phyloP scores from a whole-genome alignment of 2,113 vertebrate species.

The Cyphomyrus discorhynchus region DNA sequence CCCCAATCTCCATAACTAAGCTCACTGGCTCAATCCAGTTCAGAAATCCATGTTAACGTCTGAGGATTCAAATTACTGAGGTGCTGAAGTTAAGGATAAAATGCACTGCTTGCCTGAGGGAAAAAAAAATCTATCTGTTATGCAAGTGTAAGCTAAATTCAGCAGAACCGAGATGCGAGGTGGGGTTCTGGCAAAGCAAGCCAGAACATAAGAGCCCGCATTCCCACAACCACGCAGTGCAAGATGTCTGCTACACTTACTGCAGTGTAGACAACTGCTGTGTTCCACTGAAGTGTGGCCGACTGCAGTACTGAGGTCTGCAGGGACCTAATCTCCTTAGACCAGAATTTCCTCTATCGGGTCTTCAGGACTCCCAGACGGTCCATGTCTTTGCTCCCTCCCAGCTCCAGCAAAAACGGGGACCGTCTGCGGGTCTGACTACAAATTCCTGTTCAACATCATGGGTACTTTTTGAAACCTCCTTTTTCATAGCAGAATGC shows the following conservation, averaged over 20 bases:
- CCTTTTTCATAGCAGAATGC: background rate
- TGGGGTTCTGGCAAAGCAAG: background rate
- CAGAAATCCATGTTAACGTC: background rate
- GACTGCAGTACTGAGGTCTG: background rate
- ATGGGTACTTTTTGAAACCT: background rate
- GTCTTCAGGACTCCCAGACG: background rate
- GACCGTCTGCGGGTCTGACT: background rate
- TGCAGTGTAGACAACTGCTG: background rate
- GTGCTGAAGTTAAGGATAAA: background rate
- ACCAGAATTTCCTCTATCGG: background rate
- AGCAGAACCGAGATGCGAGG: background rate
- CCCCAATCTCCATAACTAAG: background rate
- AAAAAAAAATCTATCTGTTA: background rate
- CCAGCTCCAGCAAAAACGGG: background rate
- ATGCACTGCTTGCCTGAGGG: background rate
- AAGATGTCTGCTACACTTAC: background rate
- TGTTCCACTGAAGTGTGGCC: background rate
- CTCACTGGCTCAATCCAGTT: background rate
- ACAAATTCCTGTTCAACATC: background rate
- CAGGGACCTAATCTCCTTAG: background rate
- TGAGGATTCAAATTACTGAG: background rate
- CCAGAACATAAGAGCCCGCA: conserved; percentile 13
- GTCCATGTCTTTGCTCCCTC: background rate
- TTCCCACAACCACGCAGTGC: background rate
- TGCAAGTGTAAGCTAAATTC: background rate